These are phyloP conservation scores for Delphinus delphis DNA, from an alignment of 2,113 vertebrate genomes.

Conservation along the genomic window DNA sequence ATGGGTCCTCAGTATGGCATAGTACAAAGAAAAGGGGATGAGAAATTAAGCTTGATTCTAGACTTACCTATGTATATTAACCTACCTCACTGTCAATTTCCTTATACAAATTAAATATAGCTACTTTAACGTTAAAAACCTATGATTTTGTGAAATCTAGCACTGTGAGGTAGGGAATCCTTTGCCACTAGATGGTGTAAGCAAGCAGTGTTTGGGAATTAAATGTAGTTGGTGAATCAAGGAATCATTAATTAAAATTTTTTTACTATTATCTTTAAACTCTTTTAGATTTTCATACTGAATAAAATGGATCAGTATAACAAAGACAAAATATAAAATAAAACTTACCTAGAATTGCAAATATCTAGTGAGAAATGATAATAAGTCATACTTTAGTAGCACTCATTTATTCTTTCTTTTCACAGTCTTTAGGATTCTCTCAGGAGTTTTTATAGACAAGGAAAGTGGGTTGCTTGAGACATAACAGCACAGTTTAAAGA, in stretches of 20 bases:
- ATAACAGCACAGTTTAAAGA: background rate
- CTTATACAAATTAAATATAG: background rate
- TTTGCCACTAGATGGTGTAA: background rate
- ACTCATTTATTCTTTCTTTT: background rate
- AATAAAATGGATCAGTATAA: constrained; percentile 18
- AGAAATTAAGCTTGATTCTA: constrained; percentile 14
- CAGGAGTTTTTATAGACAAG: background rate
- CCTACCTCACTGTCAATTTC: background rate
- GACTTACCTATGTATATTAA: background rate
- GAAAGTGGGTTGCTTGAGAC: background rate
- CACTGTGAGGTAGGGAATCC: background rate
- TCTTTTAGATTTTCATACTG: background rate
- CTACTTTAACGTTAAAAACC: background rate
- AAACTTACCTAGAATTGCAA: background rate
- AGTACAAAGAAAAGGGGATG: background rate
- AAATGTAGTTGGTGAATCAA: background rate
- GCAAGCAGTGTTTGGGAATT: background rate
- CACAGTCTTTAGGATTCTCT: background rate
- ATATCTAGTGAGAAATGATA: background rate
- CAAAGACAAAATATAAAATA: background rate
- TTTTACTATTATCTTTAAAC: background rate
- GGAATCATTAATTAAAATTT: background rate
- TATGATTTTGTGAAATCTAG: background rate
- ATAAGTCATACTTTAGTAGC: background rate
- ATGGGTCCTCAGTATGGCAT: background rate